A percentile compares a stretch with the other conserved stretches of the same genome.
Evolutionary conservation across 2,888 invertebrate species (phyloP).

Genomic region (Creontiades dilutus): DNA sequence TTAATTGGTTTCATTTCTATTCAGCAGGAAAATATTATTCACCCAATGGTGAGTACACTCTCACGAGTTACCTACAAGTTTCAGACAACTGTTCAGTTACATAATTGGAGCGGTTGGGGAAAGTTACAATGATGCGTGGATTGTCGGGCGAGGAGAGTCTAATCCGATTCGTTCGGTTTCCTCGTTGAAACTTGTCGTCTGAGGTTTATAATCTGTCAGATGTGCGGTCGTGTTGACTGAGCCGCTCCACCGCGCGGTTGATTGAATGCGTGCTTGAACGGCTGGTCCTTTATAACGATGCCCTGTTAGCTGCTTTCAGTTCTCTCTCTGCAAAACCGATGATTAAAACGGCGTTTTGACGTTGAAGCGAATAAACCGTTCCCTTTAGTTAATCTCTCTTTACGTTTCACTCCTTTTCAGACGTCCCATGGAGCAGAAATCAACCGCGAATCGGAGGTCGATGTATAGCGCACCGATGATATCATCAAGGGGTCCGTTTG

Average conservation of each 20-base stretch:
- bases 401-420: not conserved
- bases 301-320: not conserved
- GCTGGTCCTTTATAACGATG: constrained; percentile 12
- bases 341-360: constrained; percentile 39
- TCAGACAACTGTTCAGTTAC: not conserved
- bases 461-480: not conserved
- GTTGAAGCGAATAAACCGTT: not conserved
- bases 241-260: constrained; percentile 19
- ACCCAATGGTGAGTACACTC: too few relatives aligned
- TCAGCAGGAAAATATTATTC: too few relatives aligned
- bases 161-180: constrained; percentile 11
- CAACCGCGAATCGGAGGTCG: not conserved
- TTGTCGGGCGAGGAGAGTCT: not conserved
- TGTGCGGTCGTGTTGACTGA: constrained; percentile 27
- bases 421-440: not conserved
- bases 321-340: constrained; percentile 24
- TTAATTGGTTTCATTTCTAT: too few relatives aligned
- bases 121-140: not conserved
- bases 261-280: constrained; percentile 26
- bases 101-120: not conserved
- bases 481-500: not conserved
- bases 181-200: constrained; percentile 22
- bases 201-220: constrained; percentile 12
- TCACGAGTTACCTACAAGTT: too few relatives aligned
- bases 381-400: not conserved